phyloP scores from a whole-genome alignment of 2,888 invertebrate genomes.

The Lapara coniferarum region DNA sequence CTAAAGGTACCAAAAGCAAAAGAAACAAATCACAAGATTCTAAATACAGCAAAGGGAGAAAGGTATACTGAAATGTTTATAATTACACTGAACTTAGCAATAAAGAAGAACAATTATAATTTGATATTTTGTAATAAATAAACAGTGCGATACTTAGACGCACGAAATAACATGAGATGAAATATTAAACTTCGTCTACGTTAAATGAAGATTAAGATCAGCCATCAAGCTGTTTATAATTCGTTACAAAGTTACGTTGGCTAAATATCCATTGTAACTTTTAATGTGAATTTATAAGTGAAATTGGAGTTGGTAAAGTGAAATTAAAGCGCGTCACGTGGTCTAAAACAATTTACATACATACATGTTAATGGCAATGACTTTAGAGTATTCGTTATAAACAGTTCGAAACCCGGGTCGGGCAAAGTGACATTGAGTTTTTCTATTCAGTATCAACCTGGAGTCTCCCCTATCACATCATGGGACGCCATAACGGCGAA shows the following conservation, averaged over 20 bases:
- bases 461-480: too few relatives aligned
- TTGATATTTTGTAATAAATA: background rate
- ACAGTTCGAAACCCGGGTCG: too few relatives aligned
- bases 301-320: background rate
- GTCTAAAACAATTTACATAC: background rate
- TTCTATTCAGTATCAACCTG: too few relatives aligned
- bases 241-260: background rate
- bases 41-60: too few relatives aligned
- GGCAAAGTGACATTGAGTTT: too few relatives aligned
- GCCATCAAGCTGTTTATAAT: slow-evolving; percentile 9
- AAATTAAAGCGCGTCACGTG: background rate
- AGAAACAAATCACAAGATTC: too few relatives aligned
- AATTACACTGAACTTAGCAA: background rate
- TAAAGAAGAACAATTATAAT: background rate
- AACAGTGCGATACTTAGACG: background rate
- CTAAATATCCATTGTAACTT: slow-evolving; percentile 1
- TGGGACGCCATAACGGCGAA: too few relatives aligned
- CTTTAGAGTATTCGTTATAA: background rate
- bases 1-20: too few relatives aligned
- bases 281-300: slow-evolving; percentile 1
- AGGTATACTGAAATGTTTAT: too few relatives aligned
- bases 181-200: background rate
- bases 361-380: background rate
- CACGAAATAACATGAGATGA: background rate
- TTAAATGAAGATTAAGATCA: slow-evolving; percentile 15